Evolutionary conservation across 2,888 invertebrate species (phyloP).

Genomic region (Rhyacophila evoluta): DNA sequence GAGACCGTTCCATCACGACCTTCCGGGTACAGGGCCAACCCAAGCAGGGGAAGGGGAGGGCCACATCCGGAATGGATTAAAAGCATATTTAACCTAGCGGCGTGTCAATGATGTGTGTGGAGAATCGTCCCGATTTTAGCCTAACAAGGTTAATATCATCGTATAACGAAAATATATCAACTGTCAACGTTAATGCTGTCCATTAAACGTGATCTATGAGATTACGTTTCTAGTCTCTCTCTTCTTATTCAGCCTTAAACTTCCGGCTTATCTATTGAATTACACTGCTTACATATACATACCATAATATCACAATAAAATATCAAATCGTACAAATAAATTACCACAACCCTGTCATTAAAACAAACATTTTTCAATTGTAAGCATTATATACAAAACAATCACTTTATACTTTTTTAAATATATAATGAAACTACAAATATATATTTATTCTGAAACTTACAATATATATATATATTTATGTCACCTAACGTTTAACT

Average conservation of each 20-base stretch:
- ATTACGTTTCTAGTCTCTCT: neutral
- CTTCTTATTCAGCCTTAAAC: neutral
- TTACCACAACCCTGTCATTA: no score
- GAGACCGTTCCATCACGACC: constrained; percentile 40
- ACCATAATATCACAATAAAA: no score
- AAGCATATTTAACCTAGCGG: constrained; percentile 21
- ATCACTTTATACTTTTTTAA: no score
- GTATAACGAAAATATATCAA: constrained; percentile 24
- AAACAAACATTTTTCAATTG: no score
- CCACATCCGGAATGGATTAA: constrained; percentile 24
- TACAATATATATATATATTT: no score
- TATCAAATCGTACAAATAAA: no score
- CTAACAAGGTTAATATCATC: constrained; percentile 22
- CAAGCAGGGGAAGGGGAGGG: neutral
- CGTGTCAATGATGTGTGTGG: constrained; percentile 14
- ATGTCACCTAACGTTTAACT: no score
- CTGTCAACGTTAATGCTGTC: constrained; percentile 13
- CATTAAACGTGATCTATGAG: constrained; percentile 22
- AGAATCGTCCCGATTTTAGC: neutral
- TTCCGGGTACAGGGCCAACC: constrained; percentile 21
- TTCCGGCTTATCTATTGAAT: neutral
- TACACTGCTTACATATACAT: no score
- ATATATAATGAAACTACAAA: no score
- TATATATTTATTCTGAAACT: no score
- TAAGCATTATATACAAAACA: no score